These are phyloP conservation scores for Drosophila monieri DNA, from an alignment of 2,888 invertebrate genomes.

Conservation along the genomic window DNA sequence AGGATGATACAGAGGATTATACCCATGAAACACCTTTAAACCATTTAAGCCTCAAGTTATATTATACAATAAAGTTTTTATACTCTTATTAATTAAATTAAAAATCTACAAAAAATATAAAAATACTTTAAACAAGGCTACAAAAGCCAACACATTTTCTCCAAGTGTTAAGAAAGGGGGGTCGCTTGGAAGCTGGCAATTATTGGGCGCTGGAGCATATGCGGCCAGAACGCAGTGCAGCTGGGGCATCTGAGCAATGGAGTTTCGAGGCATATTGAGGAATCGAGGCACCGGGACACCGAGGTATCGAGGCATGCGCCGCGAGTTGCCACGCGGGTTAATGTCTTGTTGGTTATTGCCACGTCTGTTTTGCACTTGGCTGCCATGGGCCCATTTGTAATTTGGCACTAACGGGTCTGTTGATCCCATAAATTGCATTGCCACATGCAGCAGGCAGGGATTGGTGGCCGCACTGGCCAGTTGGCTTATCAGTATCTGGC, in stretches of 20 bases:
- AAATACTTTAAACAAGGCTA: too few species aligned
- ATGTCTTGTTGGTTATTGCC: slow-evolving; percentile 79
- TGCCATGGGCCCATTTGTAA: slow-evolving; percentile 70
- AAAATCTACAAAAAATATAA: too few species aligned
- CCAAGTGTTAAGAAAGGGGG: slow-evolving; percentile 15
- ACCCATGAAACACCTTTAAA: too few species aligned
- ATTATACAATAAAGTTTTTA: too few species aligned
- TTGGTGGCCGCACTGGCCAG: neutral
- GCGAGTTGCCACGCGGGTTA: slow-evolving; percentile 63
- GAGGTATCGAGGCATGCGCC: slow-evolving; percentile 51
- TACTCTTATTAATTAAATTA: too few species aligned
- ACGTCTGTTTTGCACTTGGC: slow-evolving; percentile 58
- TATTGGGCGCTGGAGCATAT: slow-evolving; percentile 48
- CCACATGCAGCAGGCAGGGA: slow-evolving; percentile 29
- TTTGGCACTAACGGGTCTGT: slow-evolving; percentile 75
- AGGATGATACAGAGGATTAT: too few species aligned
- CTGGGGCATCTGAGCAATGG: slow-evolving; percentile 36
- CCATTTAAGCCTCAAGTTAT: too few species aligned
- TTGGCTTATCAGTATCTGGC: slow-evolving; percentile 43
- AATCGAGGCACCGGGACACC: slow-evolving; percentile 1
- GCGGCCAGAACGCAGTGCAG: slow-evolving; percentile 48
- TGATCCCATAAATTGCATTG: slow-evolving; percentile 72
- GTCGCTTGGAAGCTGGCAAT: slow-evolving; percentile 43
- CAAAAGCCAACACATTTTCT: slow-evolving; percentile 24
- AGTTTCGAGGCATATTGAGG: slow-evolving; percentile 1